Evolutionary conservation across 2,797 vertebrate species (phyloP), one percentile per base, ranked within the genome.

Genomic region (Cuniculus paca): DNA sequence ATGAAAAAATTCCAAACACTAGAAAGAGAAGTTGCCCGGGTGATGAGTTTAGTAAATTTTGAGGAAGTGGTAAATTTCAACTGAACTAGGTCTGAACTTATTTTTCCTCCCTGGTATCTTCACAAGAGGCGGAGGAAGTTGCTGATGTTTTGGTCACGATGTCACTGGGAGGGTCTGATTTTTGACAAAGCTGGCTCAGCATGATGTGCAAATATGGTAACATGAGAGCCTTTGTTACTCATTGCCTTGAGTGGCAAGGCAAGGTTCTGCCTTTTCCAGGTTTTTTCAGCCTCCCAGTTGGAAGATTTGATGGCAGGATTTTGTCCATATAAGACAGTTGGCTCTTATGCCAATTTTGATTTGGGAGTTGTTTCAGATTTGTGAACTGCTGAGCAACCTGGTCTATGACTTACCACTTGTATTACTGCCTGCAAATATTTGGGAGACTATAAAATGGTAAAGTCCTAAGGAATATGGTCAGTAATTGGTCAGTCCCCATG

Each of bases 301-400:
- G 56, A 77, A 92, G 83, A 95, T 93, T 63, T 58, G 54, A 65
- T 93, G 36, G 28, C 26, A 70, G 89, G 87, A 74, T 94, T 96
- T 74, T 36, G 19, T 85, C 81, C 83, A 31, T 90, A 68, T 91
- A 78, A 84, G 50, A 42, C 87, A 61, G 78, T 70, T 68, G 61
- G 80, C 58, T 87, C 83, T 91, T 94, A 90, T 96, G 97, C 87
- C 96, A 90, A 6, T 97, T 95, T 96, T 97, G 90, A 96, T 96
- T 95, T 89, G 95, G 91, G 78, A 81, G 20, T 91, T 94, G 54
- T 96, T 92, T 96, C 65, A 81, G 72, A 95, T 95, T 86, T 94
- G 14, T 72, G 74, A 90, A 80, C 74, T 95, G 45, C 75, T 74
- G 74, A 88, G 79, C 79, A 91, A 88, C 36, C 79, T 1, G 34